These are phyloP conservation scores for Luffia ferchaultella DNA, from an alignment of 2,888 invertebrate species.

Conservation along the genomic window DNA sequence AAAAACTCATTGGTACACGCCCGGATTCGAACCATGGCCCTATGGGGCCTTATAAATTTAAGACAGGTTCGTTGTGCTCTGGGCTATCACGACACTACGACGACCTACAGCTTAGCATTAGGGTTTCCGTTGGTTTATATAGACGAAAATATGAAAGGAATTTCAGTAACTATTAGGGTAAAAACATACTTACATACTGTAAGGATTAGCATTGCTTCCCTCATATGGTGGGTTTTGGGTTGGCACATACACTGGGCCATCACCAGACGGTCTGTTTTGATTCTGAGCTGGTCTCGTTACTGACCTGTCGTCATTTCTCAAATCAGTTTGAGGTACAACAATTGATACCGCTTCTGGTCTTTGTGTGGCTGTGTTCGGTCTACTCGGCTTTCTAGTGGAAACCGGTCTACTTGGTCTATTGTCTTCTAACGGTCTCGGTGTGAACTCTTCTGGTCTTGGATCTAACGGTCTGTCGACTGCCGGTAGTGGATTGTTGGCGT, in stretches of 20 bases:
- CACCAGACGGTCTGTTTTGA: constrained; percentile 24
- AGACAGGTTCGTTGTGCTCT: no score
- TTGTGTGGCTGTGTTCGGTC: background rate
- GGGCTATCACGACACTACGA: no score
- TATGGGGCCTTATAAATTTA: no score
- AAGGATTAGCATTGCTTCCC: constrained; percentile 27
- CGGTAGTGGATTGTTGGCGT: constrained; percentile 38
- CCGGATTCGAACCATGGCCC: no score
- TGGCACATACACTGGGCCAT: constrained; percentile 39
- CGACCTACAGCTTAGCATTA: no score
- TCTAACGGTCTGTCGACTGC: constrained; percentile 24
- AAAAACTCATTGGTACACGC: no score
- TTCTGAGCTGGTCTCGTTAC: constrained; percentile 31
- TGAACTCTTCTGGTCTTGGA: constrained; percentile 5
- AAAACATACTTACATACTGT: constrained; percentile 42
- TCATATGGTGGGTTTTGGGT: constrained; percentile 25
- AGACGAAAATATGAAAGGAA: no score
- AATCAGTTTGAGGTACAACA: constrained; percentile 11
- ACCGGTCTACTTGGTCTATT: background rate
- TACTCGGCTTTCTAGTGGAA: background rate
- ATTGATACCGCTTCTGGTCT: constrained; percentile 5
- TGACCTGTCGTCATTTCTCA: constrained; percentile 27
- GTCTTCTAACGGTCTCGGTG: background rate
- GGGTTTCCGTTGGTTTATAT: no score
- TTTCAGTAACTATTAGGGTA: no score